Evolutionary conservation across 2,797 vertebrate species (phyloP).

Genomic region (Danio choprae): DNA sequence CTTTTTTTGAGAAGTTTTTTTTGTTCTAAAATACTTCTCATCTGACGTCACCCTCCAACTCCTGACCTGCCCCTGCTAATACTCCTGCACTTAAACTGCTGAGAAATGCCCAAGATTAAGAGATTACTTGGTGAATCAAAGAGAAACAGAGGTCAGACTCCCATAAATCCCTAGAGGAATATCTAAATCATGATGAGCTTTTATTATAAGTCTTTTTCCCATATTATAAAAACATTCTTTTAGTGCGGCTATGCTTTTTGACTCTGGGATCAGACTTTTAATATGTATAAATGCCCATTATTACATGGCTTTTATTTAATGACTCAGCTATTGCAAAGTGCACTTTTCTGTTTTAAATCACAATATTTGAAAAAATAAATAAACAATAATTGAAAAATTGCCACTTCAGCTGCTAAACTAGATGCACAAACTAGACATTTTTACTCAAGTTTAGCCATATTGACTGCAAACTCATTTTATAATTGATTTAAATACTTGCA

Average conservation of each 20-base stretch:
- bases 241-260: neutral
- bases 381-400: no score
- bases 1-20: neutral
- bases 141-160: slow-evolving; percentile 53
- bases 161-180: slow-evolving; percentile 41
- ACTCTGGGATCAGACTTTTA: neutral
- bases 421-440: neutral
- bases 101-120: slow-evolving; percentile 60
- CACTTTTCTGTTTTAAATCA: neutral
- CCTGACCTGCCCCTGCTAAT: slow-evolving; percentile 51
- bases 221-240: slow-evolving; percentile 18
- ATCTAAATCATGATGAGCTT: slow-evolving; percentile 60
- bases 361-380: neutral
- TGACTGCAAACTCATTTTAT: no score
- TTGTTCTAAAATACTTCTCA: slow-evolving; percentile 16
- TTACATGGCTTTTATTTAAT: neutral
- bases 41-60: slow-evolving; percentile 47
- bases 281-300: neutral
- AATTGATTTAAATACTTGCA: no score
- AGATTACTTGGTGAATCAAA: slow-evolving; percentile 63
- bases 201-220: slow-evolving; percentile 19
- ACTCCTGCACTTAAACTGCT: slow-evolving; percentile 52
- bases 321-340: neutral
- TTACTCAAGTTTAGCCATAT: no score
- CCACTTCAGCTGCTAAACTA: no score